Base-by-base conservation (phyloP, 2,797 vertebrate species). In the Halcyon smyrnensis region DNA sequence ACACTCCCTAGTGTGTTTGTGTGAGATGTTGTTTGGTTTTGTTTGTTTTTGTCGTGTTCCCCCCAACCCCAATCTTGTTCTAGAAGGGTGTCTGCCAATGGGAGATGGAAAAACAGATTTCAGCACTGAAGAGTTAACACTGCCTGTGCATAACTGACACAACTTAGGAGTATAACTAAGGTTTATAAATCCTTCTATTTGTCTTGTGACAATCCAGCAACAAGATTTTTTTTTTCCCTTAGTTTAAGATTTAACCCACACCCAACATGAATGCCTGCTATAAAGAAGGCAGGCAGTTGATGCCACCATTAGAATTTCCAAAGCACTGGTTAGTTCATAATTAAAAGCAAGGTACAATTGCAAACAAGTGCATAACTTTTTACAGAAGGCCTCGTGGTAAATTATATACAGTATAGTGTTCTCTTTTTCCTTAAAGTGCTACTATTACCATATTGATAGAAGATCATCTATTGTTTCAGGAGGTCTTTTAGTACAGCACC, bases 401-500 rank as follows among this genome's bases (percentile, higher is more conserved):
- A 87, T 74, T 97, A 96, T 85, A 77, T 92, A 97, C 91, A 97
- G 65, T 28, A 65, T 95, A 98, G 98, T 97, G 95, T 97, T 96
- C 71, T 87, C 4, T 41, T 90, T 89, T 95, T 95, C 89, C 78
- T 95, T 98, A 98, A 98, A 98, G 98, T 98, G 98, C 98, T 98
- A 48, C 46, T 60, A 92, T 87, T 39, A 19, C 84, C 28, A 24
- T 84, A 60, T 24, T 79, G 51, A 77, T 84, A 50, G 45, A 82
- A 62, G 82, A 90, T 67, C 19, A 65, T 76, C 98, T 98, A 99
- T 93, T 99, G 99, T 95, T 99, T 99, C 36, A 99, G 97, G 64
- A 99, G 98, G 97, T 99, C 99, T 97, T 99, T 99, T 46, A 99
- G 98, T 17, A 99, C 98, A 9, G 98, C 98, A 46, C 99, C 99